Percentiles rank a stretch among this genome's conserved stretches.
Evolutionary conservation across 2,797 vertebrate species (phyloP).

Genomic region (Pantherophis alleghaniensis): DNA sequence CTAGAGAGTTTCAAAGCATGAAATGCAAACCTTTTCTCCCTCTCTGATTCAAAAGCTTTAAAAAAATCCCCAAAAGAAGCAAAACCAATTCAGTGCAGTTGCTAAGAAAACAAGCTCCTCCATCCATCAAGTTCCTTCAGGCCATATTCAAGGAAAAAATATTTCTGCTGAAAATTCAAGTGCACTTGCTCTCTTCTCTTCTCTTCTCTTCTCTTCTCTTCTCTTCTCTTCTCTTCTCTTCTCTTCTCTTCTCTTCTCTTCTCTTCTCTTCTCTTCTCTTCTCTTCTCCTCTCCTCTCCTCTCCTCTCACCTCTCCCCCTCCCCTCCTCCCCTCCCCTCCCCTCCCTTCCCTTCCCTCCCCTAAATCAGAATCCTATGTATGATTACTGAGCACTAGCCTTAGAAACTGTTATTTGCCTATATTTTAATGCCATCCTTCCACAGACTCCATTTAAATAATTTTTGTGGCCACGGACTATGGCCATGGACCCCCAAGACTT

Average conservation of each 20-base stretch:
- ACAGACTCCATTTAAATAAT: too few relatives aligned
- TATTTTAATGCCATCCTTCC: neutral
- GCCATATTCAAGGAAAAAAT: neutral
- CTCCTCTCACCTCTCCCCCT: too few relatives aligned
- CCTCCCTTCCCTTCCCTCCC: too few relatives aligned
- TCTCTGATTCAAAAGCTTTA: neutral
- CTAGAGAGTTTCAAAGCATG: neutral
- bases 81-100: neutral
- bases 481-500: too few relatives aligned
- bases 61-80: neutral
- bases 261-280: too few relatives aligned
- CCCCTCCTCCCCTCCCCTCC: too few relatives aligned
- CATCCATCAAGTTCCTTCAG: neutral
- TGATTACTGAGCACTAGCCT: neutral
- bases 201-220: too few relatives aligned
- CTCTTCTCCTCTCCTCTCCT: too few relatives aligned
- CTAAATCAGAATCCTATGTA: neutral
- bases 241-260: too few relatives aligned
- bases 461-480: too few relatives aligned
- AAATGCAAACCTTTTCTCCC: neutral
- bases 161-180: neutral
- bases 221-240: too few relatives aligned
- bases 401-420: neutral
- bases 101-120: neutral
- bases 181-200: neutral